These are phyloP conservation scores for Anarhynchus alexandrinus DNA, from an alignment of 2,113 vertebrate species.

Conservation along the genomic window DNA sequence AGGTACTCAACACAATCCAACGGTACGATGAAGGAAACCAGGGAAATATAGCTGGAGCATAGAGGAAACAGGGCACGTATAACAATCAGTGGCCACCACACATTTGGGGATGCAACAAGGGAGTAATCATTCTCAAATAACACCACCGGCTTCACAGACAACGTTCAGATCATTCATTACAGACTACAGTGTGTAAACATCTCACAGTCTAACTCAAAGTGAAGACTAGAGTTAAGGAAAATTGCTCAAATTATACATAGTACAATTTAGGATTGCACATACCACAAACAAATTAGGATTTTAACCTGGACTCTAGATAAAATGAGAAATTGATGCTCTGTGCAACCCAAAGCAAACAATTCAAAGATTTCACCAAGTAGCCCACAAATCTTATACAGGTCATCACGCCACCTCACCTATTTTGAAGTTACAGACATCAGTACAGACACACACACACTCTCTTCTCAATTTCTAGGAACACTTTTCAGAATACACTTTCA, in stretches of 20 bases:
- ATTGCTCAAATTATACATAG: neutral
- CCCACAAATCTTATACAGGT: neutral
- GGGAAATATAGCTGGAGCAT: neutral
- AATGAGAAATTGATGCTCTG: neutral
- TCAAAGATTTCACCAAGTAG: neutral
- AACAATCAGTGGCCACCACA: neutral
- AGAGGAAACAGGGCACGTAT: neutral
- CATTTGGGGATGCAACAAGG: neutral
- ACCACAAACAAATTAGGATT: neutral
- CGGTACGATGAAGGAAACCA: neutral
- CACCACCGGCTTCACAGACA: neutral
- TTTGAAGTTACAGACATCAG: neutral
- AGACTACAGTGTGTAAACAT: neutral
- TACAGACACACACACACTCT: neutral
- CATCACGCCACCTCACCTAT: neutral
- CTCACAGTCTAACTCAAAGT: neutral
- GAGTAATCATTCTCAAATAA: neutral
- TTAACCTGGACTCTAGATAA: neutral
- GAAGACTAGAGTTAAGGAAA: neutral
- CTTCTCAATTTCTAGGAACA: neutral
- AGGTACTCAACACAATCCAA: neutral
- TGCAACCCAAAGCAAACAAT: neutral
- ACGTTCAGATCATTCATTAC: neutral
- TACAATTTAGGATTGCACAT: neutral
- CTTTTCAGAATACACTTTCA: neutral